Evolutionary conservation across 2,113 vertebrate genomes (phyloP), one percentile per base, ranked within the genome.

Genomic region (Mustela nigripes): DNA sequence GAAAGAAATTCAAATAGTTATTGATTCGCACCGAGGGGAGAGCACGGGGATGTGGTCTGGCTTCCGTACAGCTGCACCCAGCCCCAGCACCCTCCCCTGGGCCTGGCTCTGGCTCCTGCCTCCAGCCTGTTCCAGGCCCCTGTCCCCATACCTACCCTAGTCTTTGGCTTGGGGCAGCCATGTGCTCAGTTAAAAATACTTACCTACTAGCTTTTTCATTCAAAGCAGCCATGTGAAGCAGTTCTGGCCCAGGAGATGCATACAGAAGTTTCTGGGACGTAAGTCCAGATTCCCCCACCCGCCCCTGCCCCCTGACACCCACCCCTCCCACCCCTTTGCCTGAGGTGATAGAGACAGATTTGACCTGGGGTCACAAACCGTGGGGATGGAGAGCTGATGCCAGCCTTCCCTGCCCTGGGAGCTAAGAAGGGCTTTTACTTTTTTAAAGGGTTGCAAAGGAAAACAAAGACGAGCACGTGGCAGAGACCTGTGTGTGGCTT

Each of bases 1-100:
- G 97, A 98, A 98, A 98, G 98, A 97, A 97, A 98, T 98, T 98
- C 98, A 98, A 98, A 98, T 98, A 78, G 97, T 94, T 98, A 98
- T 98, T 97, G 98, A 98, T 98, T 98, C 82, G 58, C 14, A 31
- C 92, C 80, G 94, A 98, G 95, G 93, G 97, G 93, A 95, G 95
- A 95, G 91, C 95, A 88, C 62, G 85, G 96, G 84, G 97, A 93
- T 89, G 96, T 33, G 88, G 91, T 84, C 71, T 94, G 93, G 76
- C 97, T 97, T 89, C 0, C 1, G 92, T 95, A 71, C 76, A 94
- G 91, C 95, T 91, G 95, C 63, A 84, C 86, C 65, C 71, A 67
- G 74, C 65, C 71, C 24, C 62, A 39, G 15, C 36, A 39, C 56
- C 5, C 12, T 78, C 58, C n/a, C 53, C 31, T 63, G 3, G 19